These are phyloP conservation scores for Stenchaetothrips biformis DNA, from an alignment of 2,888 invertebrate species.

Conservation along the genomic window DNA sequence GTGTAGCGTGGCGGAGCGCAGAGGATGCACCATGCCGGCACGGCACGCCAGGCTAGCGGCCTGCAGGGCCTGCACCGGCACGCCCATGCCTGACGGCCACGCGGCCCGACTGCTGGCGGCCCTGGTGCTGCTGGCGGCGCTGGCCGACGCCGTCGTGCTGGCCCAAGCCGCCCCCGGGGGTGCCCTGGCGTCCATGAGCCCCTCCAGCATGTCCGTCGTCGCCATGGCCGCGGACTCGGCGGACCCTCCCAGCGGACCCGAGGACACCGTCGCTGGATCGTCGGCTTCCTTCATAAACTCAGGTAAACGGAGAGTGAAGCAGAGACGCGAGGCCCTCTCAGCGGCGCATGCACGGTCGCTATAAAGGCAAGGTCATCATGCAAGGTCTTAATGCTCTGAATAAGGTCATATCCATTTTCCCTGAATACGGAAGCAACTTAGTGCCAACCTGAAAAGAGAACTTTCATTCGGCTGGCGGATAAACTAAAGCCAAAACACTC, in stretches of 20 bases:
- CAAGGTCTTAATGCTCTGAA: too few relatives aligned
- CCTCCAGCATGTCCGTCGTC: neutral
- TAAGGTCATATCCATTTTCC: neutral
- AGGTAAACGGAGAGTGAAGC: neutral
- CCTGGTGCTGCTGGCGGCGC: neutral
- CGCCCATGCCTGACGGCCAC: neutral
- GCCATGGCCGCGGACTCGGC: neutral
- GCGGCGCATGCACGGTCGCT: neutral
- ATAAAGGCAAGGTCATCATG: too few relatives aligned
- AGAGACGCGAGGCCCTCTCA: neutral
- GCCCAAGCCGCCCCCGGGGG: neutral
- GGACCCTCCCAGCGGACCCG: neutral
- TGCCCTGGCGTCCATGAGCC: conserved; percentile 6
- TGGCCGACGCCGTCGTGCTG: neutral
- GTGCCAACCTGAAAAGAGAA: too few relatives aligned
- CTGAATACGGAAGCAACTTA: neutral
- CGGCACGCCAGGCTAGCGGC: neutral
- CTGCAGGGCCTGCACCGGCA: neutral
- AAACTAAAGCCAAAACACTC: too few relatives aligned
- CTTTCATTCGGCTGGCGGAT: too few relatives aligned
- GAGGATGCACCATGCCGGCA: neutral
- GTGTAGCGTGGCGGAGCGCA: neutral
- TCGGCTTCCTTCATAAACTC: neutral
- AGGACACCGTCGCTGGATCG: conserved; percentile 3
- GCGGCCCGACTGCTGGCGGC: neutral